Base-by-base conservation (phyloP, 2,888 invertebrate species). In the Cistogaster globosa region DNA sequence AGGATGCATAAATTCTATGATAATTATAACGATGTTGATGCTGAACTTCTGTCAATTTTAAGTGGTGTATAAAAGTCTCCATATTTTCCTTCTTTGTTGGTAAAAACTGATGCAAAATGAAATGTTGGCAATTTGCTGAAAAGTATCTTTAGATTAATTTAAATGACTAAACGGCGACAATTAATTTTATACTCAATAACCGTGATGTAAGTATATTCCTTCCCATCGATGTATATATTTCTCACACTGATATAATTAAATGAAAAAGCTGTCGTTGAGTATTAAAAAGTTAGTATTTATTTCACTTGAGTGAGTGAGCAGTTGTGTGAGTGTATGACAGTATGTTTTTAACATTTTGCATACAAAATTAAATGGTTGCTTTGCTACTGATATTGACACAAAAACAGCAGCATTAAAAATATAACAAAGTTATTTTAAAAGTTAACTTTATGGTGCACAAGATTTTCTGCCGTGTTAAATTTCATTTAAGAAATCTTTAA, bases 131-230 rank as follows among this genome's bases (percentile, higher is more conserved):
- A 83, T 86, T 86, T 83, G 83, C 71, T 86, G 81, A 81, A 79
- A 86, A 86, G 69, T 82, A 82, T 85, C 84, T 83, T 86, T 72
- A 81, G 84, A 87, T 87, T 87, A 86, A 87, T 87, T 87, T 86
- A 83, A 87, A 86, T 83, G 81, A 84, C 86, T 86, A 84, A 86
- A 86, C 83, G 86, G 83, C 75, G 86, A 82, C 87, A 86, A 86
- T 86, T 87, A 86, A 84, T 86, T 87, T 78, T 63, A 81, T 74
- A 72, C 77, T 63, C 81, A 82, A 82, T 76, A 74, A 58, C 69
- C 26, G 36, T 38, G 42, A 71, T 48, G 38, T 12, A 32, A 2
- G 60, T 20, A 45, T 26, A 32, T 20, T 32, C 67, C 42, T 58
- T 53, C 32, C 22, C 9, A 32, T 8, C 38, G 38, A 69, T 55